Conservation (phyloP, 2,113 vertebrate species). For the Mormyrus iriodes region DNA sequence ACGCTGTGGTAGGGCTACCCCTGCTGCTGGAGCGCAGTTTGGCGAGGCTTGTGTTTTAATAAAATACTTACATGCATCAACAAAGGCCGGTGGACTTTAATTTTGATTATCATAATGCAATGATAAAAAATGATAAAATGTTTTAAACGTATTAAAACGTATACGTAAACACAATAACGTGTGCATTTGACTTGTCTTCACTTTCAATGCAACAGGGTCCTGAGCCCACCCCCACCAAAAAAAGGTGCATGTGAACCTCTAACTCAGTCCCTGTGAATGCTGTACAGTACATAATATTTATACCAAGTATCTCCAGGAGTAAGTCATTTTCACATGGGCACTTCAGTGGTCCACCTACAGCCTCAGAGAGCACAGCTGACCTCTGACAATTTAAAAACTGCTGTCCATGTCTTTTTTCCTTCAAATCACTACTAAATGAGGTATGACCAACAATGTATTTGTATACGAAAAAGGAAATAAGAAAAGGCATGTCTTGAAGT, state of each 20-base stretch:
- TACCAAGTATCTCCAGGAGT: conserved; percentile 72
- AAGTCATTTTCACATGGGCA: conserved; percentile 46
- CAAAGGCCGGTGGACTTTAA: background rate
- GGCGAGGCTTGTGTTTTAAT: background rate
- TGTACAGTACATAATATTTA: conserved; percentile 63
- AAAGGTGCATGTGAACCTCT: conserved; percentile 3
- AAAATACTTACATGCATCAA: background rate
- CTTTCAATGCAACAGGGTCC: background rate
- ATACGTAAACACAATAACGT: background rate
- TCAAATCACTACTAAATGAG: background rate
- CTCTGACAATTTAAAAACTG: conserved; percentile 29
- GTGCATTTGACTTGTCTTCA: conserved; percentile 3
- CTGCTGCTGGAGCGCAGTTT: background rate
- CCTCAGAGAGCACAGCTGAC: conserved; percentile 31
- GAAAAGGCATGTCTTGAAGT: background rate
- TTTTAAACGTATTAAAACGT: background rate
- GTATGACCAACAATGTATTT: background rate
- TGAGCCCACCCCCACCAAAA: background rate
- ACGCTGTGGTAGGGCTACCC: background rate
- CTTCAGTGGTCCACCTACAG: conserved; percentile 48
- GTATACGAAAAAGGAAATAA: conserved; percentile 19
- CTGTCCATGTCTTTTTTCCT: conserved; percentile 23
- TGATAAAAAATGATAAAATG: background rate
- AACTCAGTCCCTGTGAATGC: conserved; percentile 42
- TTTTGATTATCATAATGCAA: conserved; percentile 12